Evolutionary conservation across 2,113 vertebrate species (phyloP).

Genomic region (Nesoenas mayeri): DNA sequence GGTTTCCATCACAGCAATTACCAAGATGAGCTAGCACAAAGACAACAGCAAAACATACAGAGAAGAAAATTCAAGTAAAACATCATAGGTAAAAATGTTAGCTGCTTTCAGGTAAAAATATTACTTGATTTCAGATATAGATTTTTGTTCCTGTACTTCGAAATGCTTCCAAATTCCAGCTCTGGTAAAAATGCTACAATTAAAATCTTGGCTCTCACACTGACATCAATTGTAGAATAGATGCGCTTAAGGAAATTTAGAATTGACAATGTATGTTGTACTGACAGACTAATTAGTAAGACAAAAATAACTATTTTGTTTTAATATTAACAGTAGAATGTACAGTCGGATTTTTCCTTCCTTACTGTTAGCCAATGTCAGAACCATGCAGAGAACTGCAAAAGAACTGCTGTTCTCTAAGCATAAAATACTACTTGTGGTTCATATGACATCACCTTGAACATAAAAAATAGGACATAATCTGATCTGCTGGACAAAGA

Average conservation of each 20-base stretch:
- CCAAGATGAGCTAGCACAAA: neutral
- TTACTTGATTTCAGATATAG: neutral
- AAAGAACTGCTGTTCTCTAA: neutral
- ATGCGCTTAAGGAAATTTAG: neutral
- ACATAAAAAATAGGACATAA: neutral
- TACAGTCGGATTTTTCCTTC: neutral
- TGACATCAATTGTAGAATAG: neutral
- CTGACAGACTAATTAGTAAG: neutral
- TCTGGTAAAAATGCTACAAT: neutral
- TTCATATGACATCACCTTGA: neutral
- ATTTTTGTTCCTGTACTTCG: slow-evolving; percentile 20
- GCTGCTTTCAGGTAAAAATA: neutral
- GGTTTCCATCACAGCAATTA: neutral
- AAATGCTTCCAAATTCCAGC: neutral
- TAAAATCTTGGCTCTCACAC: neutral
- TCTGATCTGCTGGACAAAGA: neutral
- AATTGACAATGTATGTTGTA: neutral
- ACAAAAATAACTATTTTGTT: slow-evolving; percentile 4
- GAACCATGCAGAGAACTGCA: neutral
- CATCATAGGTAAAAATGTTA: neutral
- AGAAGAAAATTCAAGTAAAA: neutral
- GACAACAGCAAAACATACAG: neutral
- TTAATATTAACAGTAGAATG: neutral
- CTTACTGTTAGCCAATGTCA: neutral
- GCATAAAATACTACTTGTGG: neutral